phyloP scores from a whole-genome alignment of 2,888 invertebrate genomes.

The Abscondita cerata region DNA sequence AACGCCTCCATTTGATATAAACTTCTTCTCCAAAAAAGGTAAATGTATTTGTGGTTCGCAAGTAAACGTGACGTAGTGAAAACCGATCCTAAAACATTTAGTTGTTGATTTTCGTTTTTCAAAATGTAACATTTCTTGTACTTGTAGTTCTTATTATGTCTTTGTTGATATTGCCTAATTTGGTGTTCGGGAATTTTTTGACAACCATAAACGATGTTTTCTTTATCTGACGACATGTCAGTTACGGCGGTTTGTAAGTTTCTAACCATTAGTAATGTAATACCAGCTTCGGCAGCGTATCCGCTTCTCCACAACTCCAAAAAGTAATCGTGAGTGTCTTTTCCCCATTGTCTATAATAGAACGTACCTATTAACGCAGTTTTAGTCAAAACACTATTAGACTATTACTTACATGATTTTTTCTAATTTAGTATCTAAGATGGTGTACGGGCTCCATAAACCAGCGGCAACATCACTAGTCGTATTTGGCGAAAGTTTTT shows the following conservation, averaged over 20 bases:
- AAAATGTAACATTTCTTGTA: no score
- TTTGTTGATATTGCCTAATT: constrained; percentile 53
- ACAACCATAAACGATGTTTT: constrained; percentile 56
- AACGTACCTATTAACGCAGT: neutral
- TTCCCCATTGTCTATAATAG: constrained; percentile 69
- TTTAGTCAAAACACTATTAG: neutral
- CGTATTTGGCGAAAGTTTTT: constrained; percentile 72
- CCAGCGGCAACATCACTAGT: constrained; percentile 82
- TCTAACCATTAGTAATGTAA: constrained; percentile 59
- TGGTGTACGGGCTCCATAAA: constrained; percentile 73
- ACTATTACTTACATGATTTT: constrained; percentile 62
- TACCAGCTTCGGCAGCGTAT: constrained; percentile 59
- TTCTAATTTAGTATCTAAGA: constrained; percentile 63
- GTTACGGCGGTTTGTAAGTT: constrained; percentile 51
- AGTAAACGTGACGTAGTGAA: constrained; percentile 71
- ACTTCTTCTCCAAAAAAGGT: constrained; percentile 70
- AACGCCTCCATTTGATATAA: constrained; percentile 66
- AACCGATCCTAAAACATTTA: constrained; percentile 65
- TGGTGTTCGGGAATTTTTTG: constrained; percentile 49
- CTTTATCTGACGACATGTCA: constrained; percentile 29
- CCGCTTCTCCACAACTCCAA: constrained; percentile 68
- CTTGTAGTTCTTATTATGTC: constrained; percentile 56
- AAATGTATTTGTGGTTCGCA: constrained; percentile 71
- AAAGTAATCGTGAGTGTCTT: constrained; percentile 65
- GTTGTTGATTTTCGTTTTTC: neutral